Percentiles rank a stretch among this genome's conserved stretches.
These are phyloP conservation scores for Oryzias celebensis DNA, from an alignment of 2,113 vertebrate species.

Conservation along the genomic window DNA sequence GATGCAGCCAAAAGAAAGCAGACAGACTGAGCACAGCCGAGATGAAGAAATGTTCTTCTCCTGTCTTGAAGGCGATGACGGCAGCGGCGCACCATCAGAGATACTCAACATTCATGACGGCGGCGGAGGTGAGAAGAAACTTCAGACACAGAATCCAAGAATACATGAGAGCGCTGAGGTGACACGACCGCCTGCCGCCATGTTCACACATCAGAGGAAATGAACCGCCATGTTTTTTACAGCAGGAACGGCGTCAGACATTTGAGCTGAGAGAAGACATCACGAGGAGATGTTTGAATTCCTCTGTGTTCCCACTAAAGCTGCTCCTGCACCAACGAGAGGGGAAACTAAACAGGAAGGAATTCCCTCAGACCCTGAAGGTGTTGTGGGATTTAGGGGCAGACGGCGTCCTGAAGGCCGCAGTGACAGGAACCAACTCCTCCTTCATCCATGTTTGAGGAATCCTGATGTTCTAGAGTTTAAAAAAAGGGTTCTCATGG, in stretches of 20 bases:
- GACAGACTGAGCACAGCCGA: conserved; percentile 57
- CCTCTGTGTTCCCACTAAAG: conserved; percentile 26
- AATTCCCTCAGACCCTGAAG: conserved; percentile 41
- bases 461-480: too few relatives aligned
- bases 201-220: conserved; percentile 65
- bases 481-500: too few relatives aligned
- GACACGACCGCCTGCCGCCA: background rate
- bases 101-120: conserved; percentile 68
- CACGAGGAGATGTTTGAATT: conserved; percentile 12
- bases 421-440: background rate
- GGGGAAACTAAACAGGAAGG: background rate
- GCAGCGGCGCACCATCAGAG: conserved; percentile 62
- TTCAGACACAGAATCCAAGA: conserved; percentile 24
- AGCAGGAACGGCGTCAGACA: conserved; percentile 65
- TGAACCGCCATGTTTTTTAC: conserved; percentile 48
- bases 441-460: too few relatives aligned
- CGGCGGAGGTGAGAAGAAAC: conserved; percentile 56
- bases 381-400: background rate
- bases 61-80: conserved; percentile 35
- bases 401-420: conserved; percentile 10
- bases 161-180: too few relatives aligned
- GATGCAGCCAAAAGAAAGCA: conserved; percentile 69
- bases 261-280: conserved; percentile 59
- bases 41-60: conserved; percentile 55
- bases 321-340: too few relatives aligned